Evolutionary conservation across 2,888 invertebrate species (phyloP).

Genomic region (Nudaria mundana): DNA sequence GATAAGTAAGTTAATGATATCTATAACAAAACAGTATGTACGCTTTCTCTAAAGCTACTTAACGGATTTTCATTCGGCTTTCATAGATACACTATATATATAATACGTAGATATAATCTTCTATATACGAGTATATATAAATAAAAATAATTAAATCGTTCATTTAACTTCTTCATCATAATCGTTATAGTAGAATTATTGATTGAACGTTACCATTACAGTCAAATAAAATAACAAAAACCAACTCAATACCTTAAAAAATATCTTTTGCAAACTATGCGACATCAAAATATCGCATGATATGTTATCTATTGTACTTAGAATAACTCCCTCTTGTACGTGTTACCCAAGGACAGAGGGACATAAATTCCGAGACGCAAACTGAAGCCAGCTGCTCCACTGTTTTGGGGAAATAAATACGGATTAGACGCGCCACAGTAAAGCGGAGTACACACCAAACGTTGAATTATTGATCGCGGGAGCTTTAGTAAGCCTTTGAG

Average conservation of each 20-base stretch:
- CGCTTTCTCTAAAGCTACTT: too few relatives aligned
- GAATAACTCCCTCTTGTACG: constrained; percentile 40
- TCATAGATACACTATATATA: too few relatives aligned
- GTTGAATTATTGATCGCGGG: constrained; percentile 62
- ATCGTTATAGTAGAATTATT: too few relatives aligned
- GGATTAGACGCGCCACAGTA: constrained; percentile 61
- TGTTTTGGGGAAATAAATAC: constrained; percentile 76
- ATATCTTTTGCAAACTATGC: background rate
- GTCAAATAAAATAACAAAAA: too few relatives aligned
- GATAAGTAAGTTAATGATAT: background rate
- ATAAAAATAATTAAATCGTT: too few relatives aligned
- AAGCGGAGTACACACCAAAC: constrained; percentile 51
- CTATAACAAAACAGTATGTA: too few relatives aligned
- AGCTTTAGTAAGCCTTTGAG: constrained; percentile 10
- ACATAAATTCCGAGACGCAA: constrained; percentile 71
- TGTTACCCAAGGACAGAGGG: constrained; percentile 52
- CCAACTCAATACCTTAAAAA: too few relatives aligned
- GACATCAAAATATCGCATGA: background rate
- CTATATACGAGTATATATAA: too few relatives aligned
- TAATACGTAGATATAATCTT: background rate
- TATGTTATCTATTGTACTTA: constrained; percentile 23
- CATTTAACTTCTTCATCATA: too few relatives aligned
- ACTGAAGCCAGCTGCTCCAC: constrained; percentile 73
- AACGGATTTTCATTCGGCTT: too few relatives aligned
- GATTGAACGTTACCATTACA: too few relatives aligned